Evolutionary conservation across 2,113 vertebrate species (phyloP).

Genomic region (Eublepharis macularius): DNA sequence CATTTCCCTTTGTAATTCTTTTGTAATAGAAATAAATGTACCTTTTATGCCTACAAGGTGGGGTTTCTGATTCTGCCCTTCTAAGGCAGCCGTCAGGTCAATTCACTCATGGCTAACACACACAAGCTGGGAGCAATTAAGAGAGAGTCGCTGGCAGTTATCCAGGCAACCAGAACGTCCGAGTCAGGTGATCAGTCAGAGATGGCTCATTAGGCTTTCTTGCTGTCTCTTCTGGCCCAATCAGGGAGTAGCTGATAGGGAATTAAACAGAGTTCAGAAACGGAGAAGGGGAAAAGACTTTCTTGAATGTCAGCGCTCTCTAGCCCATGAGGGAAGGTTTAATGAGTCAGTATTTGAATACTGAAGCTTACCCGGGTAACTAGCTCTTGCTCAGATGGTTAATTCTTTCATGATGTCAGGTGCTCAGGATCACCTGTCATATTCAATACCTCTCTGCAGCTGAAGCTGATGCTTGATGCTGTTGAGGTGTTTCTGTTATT

Average conservation of each 20-base stretch:
- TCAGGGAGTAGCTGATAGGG: background rate
- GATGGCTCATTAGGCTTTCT: background rate
- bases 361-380: background rate
- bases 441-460: no score
- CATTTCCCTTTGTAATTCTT: background rate
- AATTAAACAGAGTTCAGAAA: background rate
- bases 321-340: background rate
- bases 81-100: background rate
- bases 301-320: background rate
- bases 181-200: background rate
- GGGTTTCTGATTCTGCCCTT: background rate
- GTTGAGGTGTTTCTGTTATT: no score
- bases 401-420: background rate
- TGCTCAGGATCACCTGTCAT: no score
- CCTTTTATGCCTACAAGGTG: background rate
- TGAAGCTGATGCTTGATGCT: no score
- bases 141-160: background rate
- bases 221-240: background rate
- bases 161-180: background rate
- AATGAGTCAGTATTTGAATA: background rate
- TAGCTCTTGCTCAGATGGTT: background rate
- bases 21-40: background rate
- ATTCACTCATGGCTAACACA: background rate
- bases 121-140: conserved; percentile 13
- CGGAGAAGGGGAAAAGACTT: background rate